Conservation (phyloP, 2,797 vertebrate species). For the Pampus argenteus region DNA sequence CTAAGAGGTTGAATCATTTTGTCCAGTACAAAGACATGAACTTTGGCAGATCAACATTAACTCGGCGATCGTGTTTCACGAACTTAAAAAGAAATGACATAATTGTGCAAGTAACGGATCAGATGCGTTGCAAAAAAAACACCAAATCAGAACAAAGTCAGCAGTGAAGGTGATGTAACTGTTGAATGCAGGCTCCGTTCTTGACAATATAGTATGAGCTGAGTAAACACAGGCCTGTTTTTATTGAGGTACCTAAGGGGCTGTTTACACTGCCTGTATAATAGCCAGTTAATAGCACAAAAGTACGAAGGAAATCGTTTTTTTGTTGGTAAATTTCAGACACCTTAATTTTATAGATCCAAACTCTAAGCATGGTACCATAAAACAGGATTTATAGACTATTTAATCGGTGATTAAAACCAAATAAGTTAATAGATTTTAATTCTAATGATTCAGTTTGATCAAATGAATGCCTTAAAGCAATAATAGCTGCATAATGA, state of each 20-base stretch:
- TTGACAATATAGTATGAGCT: conserved; percentile 27
- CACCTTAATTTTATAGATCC: conserved; percentile 73
- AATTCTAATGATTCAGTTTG: conserved; percentile 44
- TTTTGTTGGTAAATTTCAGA: conserved; percentile 60
- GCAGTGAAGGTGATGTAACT: conserved; percentile 6
- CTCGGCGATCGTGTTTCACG: conserved; percentile 33
- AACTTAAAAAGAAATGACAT: conserved; percentile 53
- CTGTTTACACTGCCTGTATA: conserved; percentile 66
- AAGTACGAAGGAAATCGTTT: conserved; percentile 54
- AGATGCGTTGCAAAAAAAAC: conserved; percentile 14
- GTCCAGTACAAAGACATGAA: conserved; percentile 26
- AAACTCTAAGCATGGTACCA: conserved; percentile 45
- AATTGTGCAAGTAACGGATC: conserved; percentile 39
- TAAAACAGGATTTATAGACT: conserved; percentile 70
- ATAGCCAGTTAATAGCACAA: conserved; percentile 62
- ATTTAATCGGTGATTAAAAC: conserved; percentile 66
- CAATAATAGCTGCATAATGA: conserved; percentile 1
- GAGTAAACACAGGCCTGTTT: conserved; percentile 52
- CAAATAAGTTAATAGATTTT: conserved; percentile 47
- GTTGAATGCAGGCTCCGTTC: conserved; percentile 6
- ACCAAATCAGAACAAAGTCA: conserved; percentile 10
- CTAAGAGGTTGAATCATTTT: conserved; percentile 51
- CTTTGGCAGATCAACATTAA: conserved; percentile 46
- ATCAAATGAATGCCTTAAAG: conserved; percentile 34
- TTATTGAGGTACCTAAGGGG: conserved; percentile 64